A percentile compares a stretch with the other conserved stretches of the same genome.
phyloP scores from a whole-genome alignment of 2,797 vertebrate genomes.

The Salmo trutta region DNA sequence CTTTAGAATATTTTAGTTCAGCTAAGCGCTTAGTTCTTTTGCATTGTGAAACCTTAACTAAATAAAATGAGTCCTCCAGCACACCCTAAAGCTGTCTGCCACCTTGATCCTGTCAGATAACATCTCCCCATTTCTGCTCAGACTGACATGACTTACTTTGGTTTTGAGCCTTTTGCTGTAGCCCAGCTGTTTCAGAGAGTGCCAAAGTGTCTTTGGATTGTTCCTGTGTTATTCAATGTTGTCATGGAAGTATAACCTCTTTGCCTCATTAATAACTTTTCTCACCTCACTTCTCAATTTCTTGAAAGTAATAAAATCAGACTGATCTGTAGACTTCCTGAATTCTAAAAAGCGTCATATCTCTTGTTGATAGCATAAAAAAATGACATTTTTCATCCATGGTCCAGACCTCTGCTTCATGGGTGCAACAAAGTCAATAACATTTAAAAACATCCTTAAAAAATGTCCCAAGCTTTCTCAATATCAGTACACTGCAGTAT shows the following conservation, averaged over 20 bases:
- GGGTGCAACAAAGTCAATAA: too few species aligned
- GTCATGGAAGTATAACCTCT: not conserved
- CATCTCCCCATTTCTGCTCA: not conserved
- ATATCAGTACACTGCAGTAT: too few species aligned
- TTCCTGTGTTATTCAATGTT: not conserved
- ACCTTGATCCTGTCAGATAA: not conserved
- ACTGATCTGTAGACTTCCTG: too few species aligned
- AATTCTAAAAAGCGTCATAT: too few species aligned
- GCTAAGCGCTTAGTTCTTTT: not conserved
- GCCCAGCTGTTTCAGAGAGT: not conserved
- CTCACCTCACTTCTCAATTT: not conserved
- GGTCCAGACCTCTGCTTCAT: too few species aligned
- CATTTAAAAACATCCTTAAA: too few species aligned
- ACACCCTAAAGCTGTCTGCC: not conserved
- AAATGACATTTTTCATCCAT: too few species aligned
- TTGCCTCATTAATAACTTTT: not conserved
- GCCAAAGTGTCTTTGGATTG: not conserved
- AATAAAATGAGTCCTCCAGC: not conserved
- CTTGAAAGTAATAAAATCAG: not conserved
- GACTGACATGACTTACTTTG: not conserved
- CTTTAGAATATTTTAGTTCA: not conserved
- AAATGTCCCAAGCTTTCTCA: too few species aligned
- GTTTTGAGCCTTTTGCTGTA: not conserved
- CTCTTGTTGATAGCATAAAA: too few species aligned
- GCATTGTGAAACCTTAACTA: not conserved